A percentile compares a stretch with the other conserved stretches of the same genome.
Conservation (phyloP, 1,140 invertebrate genomes). For the Polypedilum pembai region DNA sequence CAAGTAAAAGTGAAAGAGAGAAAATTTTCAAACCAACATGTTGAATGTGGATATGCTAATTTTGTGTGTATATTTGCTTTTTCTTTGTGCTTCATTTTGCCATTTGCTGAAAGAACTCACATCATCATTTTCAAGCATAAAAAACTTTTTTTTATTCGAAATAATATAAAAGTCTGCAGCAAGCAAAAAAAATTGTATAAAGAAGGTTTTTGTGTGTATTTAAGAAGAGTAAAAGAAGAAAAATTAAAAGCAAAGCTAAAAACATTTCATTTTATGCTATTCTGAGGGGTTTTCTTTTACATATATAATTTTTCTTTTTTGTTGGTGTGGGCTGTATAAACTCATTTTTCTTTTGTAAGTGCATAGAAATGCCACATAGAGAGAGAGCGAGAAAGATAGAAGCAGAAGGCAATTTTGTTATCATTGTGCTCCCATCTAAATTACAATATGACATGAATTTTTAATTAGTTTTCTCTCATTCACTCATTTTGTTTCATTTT, state of each 20-base stretch:
- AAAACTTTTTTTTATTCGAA: no score
- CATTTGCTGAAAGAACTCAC: neutral
- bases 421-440: constrained; percentile 22
- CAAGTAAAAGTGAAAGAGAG: neutral
- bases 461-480: constrained; percentile 25
- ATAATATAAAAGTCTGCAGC: neutral
- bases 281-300: no score
- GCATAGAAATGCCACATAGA: no score
- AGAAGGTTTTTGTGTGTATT: no score
- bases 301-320: no score
- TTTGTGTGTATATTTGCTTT: neutral
- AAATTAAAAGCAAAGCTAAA: constrained; percentile 4
- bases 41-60: neutral
- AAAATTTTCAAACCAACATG: neutral
- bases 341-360: no score
- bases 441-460: constrained; percentile 27
- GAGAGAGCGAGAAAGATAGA: neutral
- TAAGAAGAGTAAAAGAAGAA: no score
- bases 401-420: constrained; percentile 21
- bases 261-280: neutral
- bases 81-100: neutral
- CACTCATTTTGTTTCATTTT: neutral
- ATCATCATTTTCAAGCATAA: neutral
- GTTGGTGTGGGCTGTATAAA: no score
- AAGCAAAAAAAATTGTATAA: neutral